These are phyloP conservation scores for Wasmannia auropunctata DNA, from an alignment of 1,140 invertebrate species.

Conservation along the genomic window DNA sequence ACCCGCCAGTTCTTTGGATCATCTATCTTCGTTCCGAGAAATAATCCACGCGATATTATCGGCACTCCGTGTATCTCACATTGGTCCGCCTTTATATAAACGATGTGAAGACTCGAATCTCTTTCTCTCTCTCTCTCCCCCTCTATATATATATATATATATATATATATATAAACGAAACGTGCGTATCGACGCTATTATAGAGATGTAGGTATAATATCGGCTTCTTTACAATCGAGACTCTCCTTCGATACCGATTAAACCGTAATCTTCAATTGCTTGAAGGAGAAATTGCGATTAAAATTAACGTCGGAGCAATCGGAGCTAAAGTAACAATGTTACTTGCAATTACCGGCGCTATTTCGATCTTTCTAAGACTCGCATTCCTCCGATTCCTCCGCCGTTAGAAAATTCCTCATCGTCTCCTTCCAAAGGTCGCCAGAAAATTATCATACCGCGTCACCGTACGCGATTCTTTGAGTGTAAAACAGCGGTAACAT, in stretches of 20 bases:
- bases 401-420: background rate
- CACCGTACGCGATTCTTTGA: background rate
- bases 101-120: background rate
- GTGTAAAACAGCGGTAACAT: constrained; percentile 20
- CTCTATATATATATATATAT: no score
- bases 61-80: constrained; percentile 27
- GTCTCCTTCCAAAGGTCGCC: constrained; percentile 8
- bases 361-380: background rate
- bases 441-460: background rate
- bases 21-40: constrained; percentile 61
- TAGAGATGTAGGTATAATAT: background rate
- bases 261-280: background rate
- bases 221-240: background rate
- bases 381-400: no score
- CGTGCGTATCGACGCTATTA: background rate
- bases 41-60: constrained; percentile 62
- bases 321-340: background rate
- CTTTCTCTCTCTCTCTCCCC: no score
- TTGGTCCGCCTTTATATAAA: background rate
- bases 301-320: background rate
- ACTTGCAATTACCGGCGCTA: background rate
- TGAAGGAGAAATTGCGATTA: background rate
- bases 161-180: no score
- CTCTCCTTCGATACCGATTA: background rate
- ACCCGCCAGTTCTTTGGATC: constrained; percentile 67